Percentiles rank a stretch among this genome's conserved stretches.
These are phyloP conservation scores for Petrocephalus microphthalmus DNA, from an alignment of 2,113 vertebrate genomes.

Conservation along the genomic window DNA sequence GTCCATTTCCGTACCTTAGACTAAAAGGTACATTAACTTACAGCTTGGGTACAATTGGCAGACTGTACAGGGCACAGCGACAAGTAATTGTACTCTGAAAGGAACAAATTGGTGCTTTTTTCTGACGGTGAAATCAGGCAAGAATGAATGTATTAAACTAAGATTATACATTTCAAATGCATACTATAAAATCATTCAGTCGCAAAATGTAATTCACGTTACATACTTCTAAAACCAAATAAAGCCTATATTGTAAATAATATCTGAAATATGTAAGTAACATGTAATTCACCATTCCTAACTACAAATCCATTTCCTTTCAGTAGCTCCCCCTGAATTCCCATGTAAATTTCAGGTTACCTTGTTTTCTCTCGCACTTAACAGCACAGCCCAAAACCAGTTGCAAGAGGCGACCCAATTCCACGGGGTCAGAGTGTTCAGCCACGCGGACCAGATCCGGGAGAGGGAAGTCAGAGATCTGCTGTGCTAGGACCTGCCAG, in stretches of 20 bases:
- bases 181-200: background rate
- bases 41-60: background rate
- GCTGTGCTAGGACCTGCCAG: constrained; percentile 76
- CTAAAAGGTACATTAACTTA: background rate
- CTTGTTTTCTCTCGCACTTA: constrained; percentile 93
- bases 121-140: background rate
- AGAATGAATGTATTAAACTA: background rate
- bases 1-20: background rate
- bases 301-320: background rate
- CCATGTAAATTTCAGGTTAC: constrained; percentile 42
- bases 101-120: background rate
- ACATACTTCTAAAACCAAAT: background rate
- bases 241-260: background rate
- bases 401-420: constrained; percentile 87
- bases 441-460: constrained; percentile 79
- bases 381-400: constrained; percentile 92
- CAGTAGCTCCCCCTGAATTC: background rate
- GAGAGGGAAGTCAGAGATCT: constrained; percentile 78
- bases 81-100: background rate
- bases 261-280: background rate
- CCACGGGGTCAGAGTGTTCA: constrained; percentile 69
- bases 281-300: background rate
- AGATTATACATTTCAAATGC: background rate
- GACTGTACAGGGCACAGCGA: background rate
- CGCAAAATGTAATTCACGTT: background rate